phyloP scores from a whole-genome alignment of 2,797 vertebrate genomes.

The Paratrypauchen microcephalus region DNA sequence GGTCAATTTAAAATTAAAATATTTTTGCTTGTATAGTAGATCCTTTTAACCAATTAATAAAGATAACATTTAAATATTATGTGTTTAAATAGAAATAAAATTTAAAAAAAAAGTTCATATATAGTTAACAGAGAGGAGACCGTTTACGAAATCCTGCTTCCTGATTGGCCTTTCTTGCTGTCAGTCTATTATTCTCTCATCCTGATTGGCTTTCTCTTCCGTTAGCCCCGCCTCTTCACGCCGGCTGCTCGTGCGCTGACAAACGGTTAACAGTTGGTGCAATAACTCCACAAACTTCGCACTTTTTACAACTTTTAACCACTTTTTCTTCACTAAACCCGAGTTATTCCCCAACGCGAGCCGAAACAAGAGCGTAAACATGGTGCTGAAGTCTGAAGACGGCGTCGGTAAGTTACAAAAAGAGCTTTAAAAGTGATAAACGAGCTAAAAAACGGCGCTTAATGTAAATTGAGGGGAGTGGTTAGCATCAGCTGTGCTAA shows the following conservation, averaged over 20 bases:
- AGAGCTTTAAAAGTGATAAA: conserved; percentile 18
- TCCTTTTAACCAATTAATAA: no score
- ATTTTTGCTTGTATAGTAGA: no score
- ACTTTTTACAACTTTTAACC: background rate
- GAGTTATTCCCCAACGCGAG: fast-evolving
- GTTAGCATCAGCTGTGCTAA: conserved; percentile 22
- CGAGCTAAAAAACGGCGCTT: conserved; percentile 4
- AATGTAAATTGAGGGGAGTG: conserved; percentile 2
- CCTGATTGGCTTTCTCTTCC: conserved; percentile 30
- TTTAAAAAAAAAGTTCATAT: background rate
- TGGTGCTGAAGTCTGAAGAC: conserved; percentile 81
- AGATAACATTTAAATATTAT: no score
- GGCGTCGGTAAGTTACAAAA: conserved; percentile 75
- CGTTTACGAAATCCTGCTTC: background rate
- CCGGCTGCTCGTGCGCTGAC: conserved; percentile 39
- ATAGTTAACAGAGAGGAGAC: background rate
- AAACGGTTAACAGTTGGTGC: conserved; percentile 47
- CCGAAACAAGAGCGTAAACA: conserved; percentile 26
- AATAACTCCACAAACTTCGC: conserved; percentile 2
- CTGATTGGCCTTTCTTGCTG: conserved; percentile 56
- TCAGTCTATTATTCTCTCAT: conserved; percentile 18
- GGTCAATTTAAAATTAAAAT: no score
- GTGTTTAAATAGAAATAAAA: no score
- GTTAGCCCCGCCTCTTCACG: conserved; percentile 29
- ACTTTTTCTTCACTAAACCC: conserved; percentile 16